phyloP scores from a whole-genome alignment of 2,888 invertebrate species.

The Leistus spinibarbis region DNA sequence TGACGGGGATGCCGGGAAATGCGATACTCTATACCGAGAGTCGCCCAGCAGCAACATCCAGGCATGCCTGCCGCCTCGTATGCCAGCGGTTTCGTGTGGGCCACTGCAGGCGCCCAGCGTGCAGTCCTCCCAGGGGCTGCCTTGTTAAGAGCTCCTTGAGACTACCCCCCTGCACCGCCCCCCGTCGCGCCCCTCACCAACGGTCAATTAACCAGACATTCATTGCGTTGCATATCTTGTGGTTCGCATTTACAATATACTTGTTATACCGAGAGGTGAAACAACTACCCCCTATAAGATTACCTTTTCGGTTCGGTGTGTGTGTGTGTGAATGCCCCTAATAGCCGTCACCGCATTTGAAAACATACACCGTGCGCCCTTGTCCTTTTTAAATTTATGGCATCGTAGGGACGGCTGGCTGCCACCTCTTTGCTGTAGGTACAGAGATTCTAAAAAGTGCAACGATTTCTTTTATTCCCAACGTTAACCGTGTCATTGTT shows the following conservation, averaged over 20 bases:
- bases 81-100: not conserved
- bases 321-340: constrained; percentile 43
- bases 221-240: constrained; percentile 46
- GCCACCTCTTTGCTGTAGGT: not conserved
- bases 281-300: not conserved
- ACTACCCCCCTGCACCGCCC: constrained; percentile 29
- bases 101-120: constrained; percentile 45
- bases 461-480: not conserved
- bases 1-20: not conserved
- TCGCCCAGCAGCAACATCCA: not conserved
- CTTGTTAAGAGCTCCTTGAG: constrained; percentile 44
- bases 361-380: constrained; percentile 1
- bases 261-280: constrained; percentile 43
- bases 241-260: constrained; percentile 49
- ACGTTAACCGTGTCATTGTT: not conserved
- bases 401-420: not conserved
- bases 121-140: constrained; percentile 45
- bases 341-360: constrained; percentile 48
- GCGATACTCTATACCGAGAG: not conserved
- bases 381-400: not conserved
- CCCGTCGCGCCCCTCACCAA: constrained; percentile 45
- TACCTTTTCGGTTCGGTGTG: not conserved
- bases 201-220: constrained; percentile 54
- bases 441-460: not conserved
- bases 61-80: not conserved